A percentile compares a stretch with the other conserved stretches of the same genome.
Evolutionary conservation across 2,113 vertebrate genomes (phyloP).

Genomic region (Paralichthys olivaceus): DNA sequence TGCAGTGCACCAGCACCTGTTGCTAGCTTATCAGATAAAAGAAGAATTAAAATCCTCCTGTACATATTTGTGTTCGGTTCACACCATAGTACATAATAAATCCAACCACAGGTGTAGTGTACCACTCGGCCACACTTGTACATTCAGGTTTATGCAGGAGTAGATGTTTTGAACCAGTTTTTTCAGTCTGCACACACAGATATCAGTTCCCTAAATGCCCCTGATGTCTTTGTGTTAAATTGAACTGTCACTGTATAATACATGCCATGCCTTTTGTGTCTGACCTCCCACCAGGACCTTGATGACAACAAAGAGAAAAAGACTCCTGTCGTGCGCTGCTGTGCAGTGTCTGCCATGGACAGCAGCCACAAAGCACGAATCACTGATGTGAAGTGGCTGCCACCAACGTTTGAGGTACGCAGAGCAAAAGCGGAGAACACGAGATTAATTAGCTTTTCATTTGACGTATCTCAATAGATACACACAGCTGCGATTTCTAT

Average conservation of each 20-base stretch:
- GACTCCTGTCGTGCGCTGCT: constrained; percentile 78
- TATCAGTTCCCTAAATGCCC: too few relatives aligned
- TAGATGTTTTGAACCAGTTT: background rate
- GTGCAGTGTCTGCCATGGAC: constrained; percentile 84
- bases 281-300: constrained; percentile 64
- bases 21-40: constrained; percentile 47
- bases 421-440: constrained; percentile 9
- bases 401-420: constrained; percentile 86
- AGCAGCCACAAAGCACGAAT: constrained; percentile 84
- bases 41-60: constrained; percentile 15
- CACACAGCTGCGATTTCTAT: background rate
- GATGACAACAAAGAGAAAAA: constrained; percentile 66
- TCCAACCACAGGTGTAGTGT: background rate
- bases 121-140: background rate
- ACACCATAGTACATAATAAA: background rate
- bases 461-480: constrained; percentile 4
- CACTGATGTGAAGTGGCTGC: constrained; percentile 92
- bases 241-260: constrained; percentile 38
- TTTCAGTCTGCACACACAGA: background rate
- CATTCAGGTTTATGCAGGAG: background rate
- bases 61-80: constrained; percentile 29
- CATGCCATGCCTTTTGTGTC: constrained; percentile 49
- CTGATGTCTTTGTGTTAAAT: background rate
- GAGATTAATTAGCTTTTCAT: constrained; percentile 9
- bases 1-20: constrained; percentile 46